These are phyloP conservation scores for Pogonophryne albipinna DNA, from an alignment of 2,797 vertebrate species.

Conservation along the genomic window DNA sequence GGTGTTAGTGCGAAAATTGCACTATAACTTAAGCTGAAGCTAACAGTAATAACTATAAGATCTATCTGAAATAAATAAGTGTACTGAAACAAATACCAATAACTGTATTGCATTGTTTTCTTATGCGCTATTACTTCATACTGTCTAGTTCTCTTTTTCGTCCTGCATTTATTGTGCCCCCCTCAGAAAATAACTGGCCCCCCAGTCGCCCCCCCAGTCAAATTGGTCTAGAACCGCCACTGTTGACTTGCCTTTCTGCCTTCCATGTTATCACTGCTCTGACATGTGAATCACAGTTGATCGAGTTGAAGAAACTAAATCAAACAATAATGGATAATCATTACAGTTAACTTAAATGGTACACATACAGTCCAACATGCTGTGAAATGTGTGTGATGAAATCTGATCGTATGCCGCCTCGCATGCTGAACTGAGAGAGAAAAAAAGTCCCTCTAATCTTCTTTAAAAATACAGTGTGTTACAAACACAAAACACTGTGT, in stretches of 20 bases:
- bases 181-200: too few relatives aligned
- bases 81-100: too few relatives aligned
- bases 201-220: too few relatives aligned
- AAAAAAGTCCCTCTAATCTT: slow-evolving; percentile 32
- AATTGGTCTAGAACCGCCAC: too few relatives aligned
- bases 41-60: too few relatives aligned
- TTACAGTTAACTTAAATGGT: slow-evolving; percentile 27
- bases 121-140: too few relatives aligned
- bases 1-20: too few relatives aligned
- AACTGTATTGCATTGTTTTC: too few relatives aligned
- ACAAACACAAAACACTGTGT: slow-evolving; percentile 32
- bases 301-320: neutral
- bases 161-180: too few relatives aligned
- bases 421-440: slow-evolving; percentile 22
- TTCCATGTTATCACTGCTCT: slow-evolving; percentile 7
- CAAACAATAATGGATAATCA: slow-evolving; percentile 29
- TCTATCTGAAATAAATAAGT: too few relatives aligned
- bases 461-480: slow-evolving; percentile 16
- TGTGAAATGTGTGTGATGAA: slow-evolving; percentile 13
- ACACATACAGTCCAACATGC: slow-evolving; percentile 8
- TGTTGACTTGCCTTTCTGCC: slow-evolving; percentile 15
- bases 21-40: too few relatives aligned
- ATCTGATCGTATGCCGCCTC: slow-evolving; percentile 21
- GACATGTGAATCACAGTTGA: slow-evolving; percentile 27
- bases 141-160: too few relatives aligned